A percentile compares a stretch with the other conserved stretches of the same genome.
These are phyloP conservation scores for Chrosomus eos DNA, from an alignment of 2,797 vertebrate genomes.

Conservation along the genomic window DNA sequence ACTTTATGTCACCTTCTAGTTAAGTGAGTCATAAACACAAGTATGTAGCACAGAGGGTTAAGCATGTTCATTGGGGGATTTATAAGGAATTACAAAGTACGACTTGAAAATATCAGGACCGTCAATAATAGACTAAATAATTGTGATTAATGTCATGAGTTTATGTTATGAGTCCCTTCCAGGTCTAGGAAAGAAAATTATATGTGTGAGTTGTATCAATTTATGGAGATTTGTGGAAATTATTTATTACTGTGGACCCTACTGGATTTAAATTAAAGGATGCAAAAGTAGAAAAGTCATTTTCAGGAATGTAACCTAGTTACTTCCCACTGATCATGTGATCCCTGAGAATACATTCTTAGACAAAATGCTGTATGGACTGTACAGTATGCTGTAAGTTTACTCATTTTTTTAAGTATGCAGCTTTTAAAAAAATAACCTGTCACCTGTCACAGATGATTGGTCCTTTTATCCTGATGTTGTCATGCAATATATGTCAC, in stretches of 20 bases:
- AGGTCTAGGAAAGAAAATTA: neutral
- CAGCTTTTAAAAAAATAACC: neutral
- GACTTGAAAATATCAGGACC: neutral
- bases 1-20: neutral
- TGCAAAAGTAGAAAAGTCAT: neutral
- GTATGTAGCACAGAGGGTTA: neutral
- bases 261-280: neutral
- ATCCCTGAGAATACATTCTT: neutral
- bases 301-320: neutral
- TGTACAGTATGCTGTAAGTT: neutral
- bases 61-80: neutral
- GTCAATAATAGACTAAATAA: neutral
- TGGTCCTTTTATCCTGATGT: neutral
- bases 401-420: conserved; percentile 7
- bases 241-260: neutral
- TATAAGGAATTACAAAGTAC: neutral
- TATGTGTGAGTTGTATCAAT: neutral
- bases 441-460: neutral
- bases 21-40: neutral
- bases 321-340: neutral
- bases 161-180: neutral
- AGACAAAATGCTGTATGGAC: neutral
- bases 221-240: too few relatives aligned
- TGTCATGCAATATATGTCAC: neutral
- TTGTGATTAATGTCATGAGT: neutral